Base-by-base conservation (phyloP, 2,888 invertebrate genomes). In the Ichneumoninae sp. region DNA sequence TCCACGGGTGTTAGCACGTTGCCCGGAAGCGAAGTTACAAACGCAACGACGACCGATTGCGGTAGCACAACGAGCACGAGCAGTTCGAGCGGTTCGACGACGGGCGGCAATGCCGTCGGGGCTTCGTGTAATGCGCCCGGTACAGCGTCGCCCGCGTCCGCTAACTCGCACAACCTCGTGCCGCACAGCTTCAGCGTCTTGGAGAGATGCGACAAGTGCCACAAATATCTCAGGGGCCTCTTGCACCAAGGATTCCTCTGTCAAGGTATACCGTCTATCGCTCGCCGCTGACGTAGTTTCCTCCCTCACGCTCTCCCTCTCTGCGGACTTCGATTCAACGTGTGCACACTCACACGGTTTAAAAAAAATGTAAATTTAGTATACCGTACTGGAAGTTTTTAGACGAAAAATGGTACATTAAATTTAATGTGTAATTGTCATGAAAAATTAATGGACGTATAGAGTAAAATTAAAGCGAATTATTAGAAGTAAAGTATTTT, bases 161-260 rank as follows among this genome's bases (percentile, higher is more conserved):
- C 80, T 82, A 90, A 89, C 81, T 81, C 91, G 86, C 95, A 95
- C 90, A 93, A 94, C 88, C 94, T 96, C 88, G 93, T 95, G 68
- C 95, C 96, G 88, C 96, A 96, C 91, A 96, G 96, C 90, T 97
- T 96, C 93, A 95, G 95, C 88, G 94, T 95, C 80, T 94, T 96
- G 90, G 96, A 96, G 93, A 94, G 95, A 88, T 97, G 97, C 94
- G 96, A 96, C 93, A 96, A 96, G 93, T 97, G 97, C 93, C 95
- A 96, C 93, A 96, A 96, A 93, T 96, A 95, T 92, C 94, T 97
- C 87, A 94, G 96, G 88, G 96, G 96, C 66, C 94, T 97, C 65
- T 94, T 96, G 89, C 96, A 96, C 90, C 96, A 97, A 93, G 97
- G 97, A 71, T 95, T 96, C 84, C 95, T 96, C 87, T 97, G 97